phyloP scores from a whole-genome alignment of 2,888 invertebrate species.

The Geotrupes spiniger region DNA sequence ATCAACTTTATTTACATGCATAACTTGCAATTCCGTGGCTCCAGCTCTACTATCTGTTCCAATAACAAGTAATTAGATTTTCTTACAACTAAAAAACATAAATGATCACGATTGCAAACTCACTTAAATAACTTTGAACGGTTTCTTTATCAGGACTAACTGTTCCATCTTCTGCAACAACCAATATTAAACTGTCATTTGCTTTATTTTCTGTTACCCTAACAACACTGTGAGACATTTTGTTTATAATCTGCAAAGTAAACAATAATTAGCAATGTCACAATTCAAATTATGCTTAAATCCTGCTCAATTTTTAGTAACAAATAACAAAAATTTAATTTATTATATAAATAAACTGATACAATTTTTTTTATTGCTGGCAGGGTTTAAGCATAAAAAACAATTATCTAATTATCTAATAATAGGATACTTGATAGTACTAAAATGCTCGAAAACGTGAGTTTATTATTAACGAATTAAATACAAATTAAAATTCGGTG shows the following conservation, averaged over 20 bases:
- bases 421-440: constrained; percentile 5
- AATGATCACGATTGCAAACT: constrained; percentile 45
- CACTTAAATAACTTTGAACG: constrained; percentile 77
- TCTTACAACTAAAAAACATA: background rate
- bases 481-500: too few relatives aligned
- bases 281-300: too few relatives aligned
- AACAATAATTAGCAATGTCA: too few relatives aligned
- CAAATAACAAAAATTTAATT: too few relatives aligned
- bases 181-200: constrained; percentile 75
- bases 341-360: too few relatives aligned
- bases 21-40: constrained; percentile 44
- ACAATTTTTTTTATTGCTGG: too few relatives aligned
- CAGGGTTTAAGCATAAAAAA: constrained; percentile 6
- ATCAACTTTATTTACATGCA: constrained; percentile 47
- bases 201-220: constrained; percentile 46
- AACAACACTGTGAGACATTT: constrained; percentile 49
- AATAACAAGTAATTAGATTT: constrained; percentile 12
- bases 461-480: too few relatives aligned
- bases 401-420: constrained; percentile 8
- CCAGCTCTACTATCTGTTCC: constrained; percentile 40
- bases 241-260: constrained; percentile 2
- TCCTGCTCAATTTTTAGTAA: too few relatives aligned
- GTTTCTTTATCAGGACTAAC: constrained; percentile 78
- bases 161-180: constrained; percentile 83
- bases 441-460: too few relatives aligned